These are phyloP conservation scores for Oikopleura dioica DNA, from an alignment of 23 tunicate genomes.

Conservation along the genomic window DNA sequence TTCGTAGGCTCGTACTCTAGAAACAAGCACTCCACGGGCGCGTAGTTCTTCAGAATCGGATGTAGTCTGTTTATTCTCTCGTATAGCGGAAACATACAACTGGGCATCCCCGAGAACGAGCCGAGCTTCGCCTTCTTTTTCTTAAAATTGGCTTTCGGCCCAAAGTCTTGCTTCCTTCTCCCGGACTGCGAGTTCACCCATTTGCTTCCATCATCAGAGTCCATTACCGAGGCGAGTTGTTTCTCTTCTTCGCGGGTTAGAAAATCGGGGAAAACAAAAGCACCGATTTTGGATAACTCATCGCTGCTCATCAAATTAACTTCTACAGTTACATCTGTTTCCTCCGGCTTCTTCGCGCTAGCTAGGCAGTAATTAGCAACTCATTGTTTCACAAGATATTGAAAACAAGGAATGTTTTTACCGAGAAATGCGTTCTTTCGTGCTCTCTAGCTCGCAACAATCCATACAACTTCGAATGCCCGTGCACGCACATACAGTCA, in stretches of 20 bases:
- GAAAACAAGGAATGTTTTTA: neutral
- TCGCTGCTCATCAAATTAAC: no score
- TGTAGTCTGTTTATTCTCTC: neutral
- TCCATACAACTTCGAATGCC: neutral
- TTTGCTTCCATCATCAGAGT: conserved; percentile 12
- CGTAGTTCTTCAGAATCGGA: conserved; percentile 19
- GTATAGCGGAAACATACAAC: conserved; percentile 8
- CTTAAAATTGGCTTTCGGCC: conserved; percentile 98
- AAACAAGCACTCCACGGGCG: conserved; percentile 59
- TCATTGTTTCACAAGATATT: neutral
- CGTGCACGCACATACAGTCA: neutral
- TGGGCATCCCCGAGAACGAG: conserved; percentile 56
- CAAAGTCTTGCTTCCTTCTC: conserved; percentile 84
- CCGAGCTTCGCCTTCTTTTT: conserved; percentile 31
- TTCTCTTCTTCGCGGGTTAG: conserved; percentile 26
- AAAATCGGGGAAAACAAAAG: conserved; percentile 27
- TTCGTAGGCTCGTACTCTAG: conserved; percentile 44
- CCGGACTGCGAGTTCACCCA: conserved; percentile 92
- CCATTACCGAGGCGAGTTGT: conserved; percentile 18
- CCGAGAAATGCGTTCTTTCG: neutral
- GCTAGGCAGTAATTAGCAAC: neutral
- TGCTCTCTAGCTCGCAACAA: neutral
- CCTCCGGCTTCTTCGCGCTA: no score
- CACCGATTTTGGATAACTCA: no score
- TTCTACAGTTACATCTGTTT: no score